phyloP scores from a whole-genome alignment of 2,797 vertebrate species.

The Scleropages formosus region DNA sequence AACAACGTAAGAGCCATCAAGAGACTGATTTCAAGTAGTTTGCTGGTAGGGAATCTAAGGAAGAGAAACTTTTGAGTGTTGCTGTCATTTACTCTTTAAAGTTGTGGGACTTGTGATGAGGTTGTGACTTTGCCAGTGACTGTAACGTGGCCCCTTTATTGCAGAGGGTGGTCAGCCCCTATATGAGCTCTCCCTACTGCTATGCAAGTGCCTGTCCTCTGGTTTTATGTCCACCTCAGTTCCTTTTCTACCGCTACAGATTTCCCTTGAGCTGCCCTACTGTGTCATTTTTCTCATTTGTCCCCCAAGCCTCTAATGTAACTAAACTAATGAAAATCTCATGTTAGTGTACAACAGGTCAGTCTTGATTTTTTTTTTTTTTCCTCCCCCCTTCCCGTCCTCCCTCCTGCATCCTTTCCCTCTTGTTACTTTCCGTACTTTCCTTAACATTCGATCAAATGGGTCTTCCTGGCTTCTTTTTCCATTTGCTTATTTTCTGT shows the following conservation, averaged over 20 bases:
- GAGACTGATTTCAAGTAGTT: background rate
- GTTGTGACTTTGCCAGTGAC: slow-evolving; percentile 7
- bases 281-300: slow-evolving; percentile 5
- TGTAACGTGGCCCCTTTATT: background rate
- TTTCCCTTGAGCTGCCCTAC: background rate
- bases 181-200: slow-evolving; percentile 5
- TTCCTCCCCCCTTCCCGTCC: background rate
- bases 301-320: slow-evolving; percentile 3
- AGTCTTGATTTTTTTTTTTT: background rate
- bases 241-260: slow-evolving; percentile 4
- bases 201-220: background rate
- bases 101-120: slow-evolving; percentile 2
- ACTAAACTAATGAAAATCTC: too few species aligned
- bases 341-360: too few species aligned
- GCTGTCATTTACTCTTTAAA: background rate
- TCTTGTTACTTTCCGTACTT: slow-evolving; percentile 8
- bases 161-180: slow-evolving; percentile 7
- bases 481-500: background rate
- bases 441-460: background rate
- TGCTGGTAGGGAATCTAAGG: background rate
- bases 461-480: background rate
- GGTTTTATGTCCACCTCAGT: slow-evolving; percentile 1
- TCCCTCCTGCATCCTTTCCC: background rate
- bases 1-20: background rate
- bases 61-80: background rate